These are phyloP conservation scores for Scaptomyza polygonia DNA, from an alignment of 2,888 invertebrate genomes.

Conservation along the genomic window DNA sequence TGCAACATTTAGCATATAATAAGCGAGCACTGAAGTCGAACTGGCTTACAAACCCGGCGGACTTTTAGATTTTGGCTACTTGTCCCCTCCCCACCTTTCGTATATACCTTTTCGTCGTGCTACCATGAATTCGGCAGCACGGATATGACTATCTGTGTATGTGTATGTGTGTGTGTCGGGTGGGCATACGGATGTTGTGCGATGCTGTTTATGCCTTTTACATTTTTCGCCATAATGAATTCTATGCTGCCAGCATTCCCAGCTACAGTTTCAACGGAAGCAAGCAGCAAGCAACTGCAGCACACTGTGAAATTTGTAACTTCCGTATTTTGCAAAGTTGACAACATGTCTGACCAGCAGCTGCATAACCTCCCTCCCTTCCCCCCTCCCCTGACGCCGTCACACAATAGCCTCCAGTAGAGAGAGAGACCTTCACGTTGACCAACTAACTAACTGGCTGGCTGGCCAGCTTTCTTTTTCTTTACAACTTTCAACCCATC, in stretches of 20 bases:
- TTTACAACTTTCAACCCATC: neutral
- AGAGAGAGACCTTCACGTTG: neutral
- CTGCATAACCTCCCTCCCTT: constrained; percentile 1
- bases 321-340: constrained; percentile 77
- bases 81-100: neutral
- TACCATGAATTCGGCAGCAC: constrained; percentile 48
- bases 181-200: constrained; percentile 70
- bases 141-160: constrained; percentile 36
- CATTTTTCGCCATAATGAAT: constrained; percentile 76
- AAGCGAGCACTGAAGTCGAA: constrained; percentile 52
- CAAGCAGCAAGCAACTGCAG: constrained; percentile 22
- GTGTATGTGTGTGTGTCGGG: constrained; percentile 32
- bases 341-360: constrained; percentile 67
- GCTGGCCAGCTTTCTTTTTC: constrained; percentile 6
- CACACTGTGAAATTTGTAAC: constrained; percentile 75
- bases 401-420: neutral
- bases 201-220: constrained; percentile 76
- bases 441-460: constrained; percentile 1
- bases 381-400: neutral
- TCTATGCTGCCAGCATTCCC: constrained; percentile 48
- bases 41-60: constrained; percentile 27
- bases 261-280: neutral
- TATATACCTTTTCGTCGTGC: constrained; percentile 46
- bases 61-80: constrained; percentile 10
- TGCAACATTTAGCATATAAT: constrained; percentile 73